phyloP scores from a whole-genome alignment of 2,888 invertebrate species.

The Dicranocentrus wangi region DNA sequence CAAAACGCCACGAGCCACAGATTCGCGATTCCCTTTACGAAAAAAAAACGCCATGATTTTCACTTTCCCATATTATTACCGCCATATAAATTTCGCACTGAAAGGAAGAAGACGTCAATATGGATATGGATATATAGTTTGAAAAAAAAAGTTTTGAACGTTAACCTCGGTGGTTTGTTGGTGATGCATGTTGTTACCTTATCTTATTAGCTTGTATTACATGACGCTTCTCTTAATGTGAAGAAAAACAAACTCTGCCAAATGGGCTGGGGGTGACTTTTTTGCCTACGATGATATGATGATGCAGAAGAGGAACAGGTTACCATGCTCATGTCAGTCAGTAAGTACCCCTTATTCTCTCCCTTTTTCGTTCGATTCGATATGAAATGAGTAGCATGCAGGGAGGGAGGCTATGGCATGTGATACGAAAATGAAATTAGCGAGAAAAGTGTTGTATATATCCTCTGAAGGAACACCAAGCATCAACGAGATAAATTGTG shows the following conservation, averaged over 20 bases:
- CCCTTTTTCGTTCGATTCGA: no score
- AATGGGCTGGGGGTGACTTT: not conserved
- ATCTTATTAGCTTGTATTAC: slow-evolving; percentile 4
- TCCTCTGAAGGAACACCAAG: not conserved
- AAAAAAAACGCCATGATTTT: slow-evolving; percentile 37
- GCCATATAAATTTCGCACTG: not conserved
- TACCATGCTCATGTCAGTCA: no score
- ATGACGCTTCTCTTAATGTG: not conserved
- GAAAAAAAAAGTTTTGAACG: slow-evolving; percentile 23
- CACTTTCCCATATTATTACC: slow-evolving; percentile 42
- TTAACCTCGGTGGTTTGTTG: slow-evolving; percentile 31
- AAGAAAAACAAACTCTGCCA: no score
- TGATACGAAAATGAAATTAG: no score
- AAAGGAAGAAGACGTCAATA: not conserved
- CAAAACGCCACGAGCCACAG: slow-evolving; percentile 42
- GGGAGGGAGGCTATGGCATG: no score
- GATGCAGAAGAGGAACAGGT: no score
- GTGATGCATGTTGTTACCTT: not conserved
- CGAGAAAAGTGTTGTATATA: no score
- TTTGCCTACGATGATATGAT: no score
- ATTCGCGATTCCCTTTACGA: slow-evolving; percentile 3
- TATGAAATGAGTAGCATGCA: no score
- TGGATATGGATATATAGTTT: not conserved
- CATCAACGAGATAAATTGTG: not conserved
- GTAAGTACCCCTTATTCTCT: no score